Conservation (phyloP, 2,888 invertebrate genomes). For the Drosophila multiciliata region DNA sequence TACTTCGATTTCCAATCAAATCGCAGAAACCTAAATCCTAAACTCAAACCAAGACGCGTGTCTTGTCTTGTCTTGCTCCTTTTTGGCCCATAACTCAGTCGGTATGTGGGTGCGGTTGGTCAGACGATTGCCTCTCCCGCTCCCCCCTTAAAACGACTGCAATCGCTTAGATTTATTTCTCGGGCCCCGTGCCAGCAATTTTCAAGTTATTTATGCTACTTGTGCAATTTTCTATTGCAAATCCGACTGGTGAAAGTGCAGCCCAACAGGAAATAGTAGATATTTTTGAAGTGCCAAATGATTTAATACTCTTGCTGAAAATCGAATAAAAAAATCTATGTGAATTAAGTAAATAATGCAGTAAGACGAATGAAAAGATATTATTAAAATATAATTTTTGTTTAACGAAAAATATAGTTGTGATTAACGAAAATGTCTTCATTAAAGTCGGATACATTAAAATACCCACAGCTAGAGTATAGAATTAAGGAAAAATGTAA, state of each 20-base stretch:
- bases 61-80: constrained; percentile 11
- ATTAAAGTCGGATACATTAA: neutral
- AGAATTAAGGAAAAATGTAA: constrained; percentile 12
- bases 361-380: neutral
- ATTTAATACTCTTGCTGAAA: neutral
- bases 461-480: constrained; percentile 7
- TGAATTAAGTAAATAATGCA: neutral
- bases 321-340: neutral
- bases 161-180: constrained; percentile 36
- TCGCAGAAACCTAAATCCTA: constrained; percentile 5
- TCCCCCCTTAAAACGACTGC: constrained; percentile 2
- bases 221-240: constrained; percentile 29
- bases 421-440: neutral
- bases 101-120: constrained; percentile 49
- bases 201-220: constrained; percentile 49
- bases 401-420: neutral
- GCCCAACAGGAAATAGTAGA: constrained; percentile 3
- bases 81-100: constrained; percentile 43
- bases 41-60: constrained; percentile 6
- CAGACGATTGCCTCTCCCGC: constrained; percentile 1
- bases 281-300: neutral
- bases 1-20: constrained; percentile 3
- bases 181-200: constrained; percentile 47
- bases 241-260: constrained; percentile 62
- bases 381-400: neutral